A percentile compares a stretch with the other conserved stretches of the same genome.
phyloP scores from a whole-genome alignment of 2,113 vertebrate genomes.

The Microtus montanus region DNA sequence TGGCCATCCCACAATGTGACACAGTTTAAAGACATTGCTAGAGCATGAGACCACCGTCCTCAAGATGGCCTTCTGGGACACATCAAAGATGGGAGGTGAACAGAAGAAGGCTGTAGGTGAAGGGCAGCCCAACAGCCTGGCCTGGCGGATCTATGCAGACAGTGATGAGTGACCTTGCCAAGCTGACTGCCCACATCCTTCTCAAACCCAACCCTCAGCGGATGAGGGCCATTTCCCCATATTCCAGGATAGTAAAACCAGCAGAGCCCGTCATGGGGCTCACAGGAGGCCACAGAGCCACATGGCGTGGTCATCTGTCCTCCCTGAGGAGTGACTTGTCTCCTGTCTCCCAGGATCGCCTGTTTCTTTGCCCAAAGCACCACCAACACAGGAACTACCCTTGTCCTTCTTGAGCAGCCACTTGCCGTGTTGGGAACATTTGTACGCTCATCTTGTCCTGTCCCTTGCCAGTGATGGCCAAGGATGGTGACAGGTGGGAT shows the following conservation, averaged over 20 bases:
- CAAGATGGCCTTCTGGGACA: neutral
- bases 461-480: neutral
- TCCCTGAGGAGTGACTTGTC: neutral
- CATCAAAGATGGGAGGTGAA: neutral
- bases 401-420: neutral
- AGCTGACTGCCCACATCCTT: neutral
- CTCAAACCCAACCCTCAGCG: neutral
- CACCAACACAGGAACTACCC: neutral
- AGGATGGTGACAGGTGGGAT: neutral
- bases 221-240: neutral
- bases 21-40: neutral
- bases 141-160: neutral
- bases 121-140: too few relatives aligned
- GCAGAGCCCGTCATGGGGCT: neutral
- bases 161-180: neutral
- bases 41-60: neutral
- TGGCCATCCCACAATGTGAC: accelerated
- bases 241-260: neutral
- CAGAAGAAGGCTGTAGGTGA: neutral
- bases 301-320: neutral
- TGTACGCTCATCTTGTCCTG: neutral
- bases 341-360: neutral
- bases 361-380: neutral
- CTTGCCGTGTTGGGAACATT: neutral
- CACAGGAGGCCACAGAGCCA: neutral